Percentiles rank a stretch among this genome's conserved stretches.
Evolutionary conservation across 2,797 vertebrate species (phyloP).

Genomic region (Zonotrichia albicollis): DNA sequence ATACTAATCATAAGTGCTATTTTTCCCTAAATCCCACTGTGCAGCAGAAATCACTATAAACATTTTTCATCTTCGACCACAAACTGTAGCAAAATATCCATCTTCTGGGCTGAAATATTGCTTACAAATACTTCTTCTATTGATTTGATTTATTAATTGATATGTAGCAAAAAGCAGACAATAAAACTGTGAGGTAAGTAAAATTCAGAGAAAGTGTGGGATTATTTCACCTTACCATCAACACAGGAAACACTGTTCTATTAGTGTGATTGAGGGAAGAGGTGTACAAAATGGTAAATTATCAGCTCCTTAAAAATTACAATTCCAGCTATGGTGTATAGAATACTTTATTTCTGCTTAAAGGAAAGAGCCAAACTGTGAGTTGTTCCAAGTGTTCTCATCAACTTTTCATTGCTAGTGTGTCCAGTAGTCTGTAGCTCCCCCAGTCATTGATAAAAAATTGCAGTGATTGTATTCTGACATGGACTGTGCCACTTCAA

Average conservation of each 20-base stretch:
- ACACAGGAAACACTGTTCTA: not conserved
- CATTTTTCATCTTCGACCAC: not conserved
- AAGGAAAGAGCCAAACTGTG: not conserved
- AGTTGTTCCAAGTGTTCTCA: not conserved
- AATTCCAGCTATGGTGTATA: not conserved
- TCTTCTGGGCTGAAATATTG: not conserved
- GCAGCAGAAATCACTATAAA: not conserved
- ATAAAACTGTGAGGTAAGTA: not conserved
- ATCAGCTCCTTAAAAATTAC: not conserved
- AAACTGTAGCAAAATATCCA: not conserved
- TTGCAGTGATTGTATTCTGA: not conserved
- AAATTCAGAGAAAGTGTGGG: not conserved
- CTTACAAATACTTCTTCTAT: not conserved
- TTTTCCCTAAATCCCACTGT: not conserved
- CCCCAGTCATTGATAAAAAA: not conserved
- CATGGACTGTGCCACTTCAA: not conserved
- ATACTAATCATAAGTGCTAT: not conserved
- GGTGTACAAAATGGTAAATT: not conserved
- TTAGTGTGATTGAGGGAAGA: rapidly evolving
- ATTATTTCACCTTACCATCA: not conserved
- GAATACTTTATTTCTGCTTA: not conserved
- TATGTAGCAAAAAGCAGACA: not conserved
- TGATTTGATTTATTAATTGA: not conserved
- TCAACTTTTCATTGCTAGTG: not conserved
- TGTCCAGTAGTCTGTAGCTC: not conserved